A percentile compares a stretch with the other conserved stretches of the same genome.
Evolutionary conservation across 1,140 invertebrate genomes (phyloP).

Genomic region (Bicyclus anynana): DNA sequence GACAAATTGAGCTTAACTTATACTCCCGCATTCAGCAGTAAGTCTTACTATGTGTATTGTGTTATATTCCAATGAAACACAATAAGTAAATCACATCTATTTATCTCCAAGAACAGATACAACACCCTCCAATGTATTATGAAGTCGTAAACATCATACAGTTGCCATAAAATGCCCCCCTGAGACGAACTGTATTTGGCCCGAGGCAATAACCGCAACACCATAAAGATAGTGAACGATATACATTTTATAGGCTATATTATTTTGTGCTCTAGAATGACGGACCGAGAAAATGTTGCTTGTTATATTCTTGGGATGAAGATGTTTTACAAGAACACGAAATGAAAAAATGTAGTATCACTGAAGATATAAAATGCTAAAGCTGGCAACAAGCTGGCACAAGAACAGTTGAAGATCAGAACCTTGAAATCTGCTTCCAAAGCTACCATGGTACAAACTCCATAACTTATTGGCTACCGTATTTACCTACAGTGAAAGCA

Average conservation of each 20-base stretch:
- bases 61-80: not conserved
- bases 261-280: not conserved
- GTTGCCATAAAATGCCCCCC: not conserved
- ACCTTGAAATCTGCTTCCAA: too few relatives aligned
- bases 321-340: not conserved
- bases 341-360: not conserved
- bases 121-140: not conserved
- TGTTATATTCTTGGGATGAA: not conserved
- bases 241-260: not conserved
- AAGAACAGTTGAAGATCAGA: too few relatives aligned
- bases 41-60: too few relatives aligned
- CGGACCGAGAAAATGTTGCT: not conserved
- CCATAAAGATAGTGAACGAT: not conserved
- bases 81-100: not conserved
- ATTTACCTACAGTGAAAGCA: too few relatives aligned
- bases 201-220: slow-evolving; percentile 1
- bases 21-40: too few relatives aligned
- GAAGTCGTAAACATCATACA: not conserved
- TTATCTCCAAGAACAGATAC: not conserved
- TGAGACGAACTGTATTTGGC: not conserved
- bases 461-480: too few relatives aligned
- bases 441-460: too few relatives aligned
- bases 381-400: too few relatives aligned
- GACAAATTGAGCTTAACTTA: too few relatives aligned
- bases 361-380: too few relatives aligned